A percentile compares a stretch with the other conserved stretches of the same genome.
phyloP scores from a whole-genome alignment of 1,140 invertebrate species.

The Ooceraea biroi region DNA sequence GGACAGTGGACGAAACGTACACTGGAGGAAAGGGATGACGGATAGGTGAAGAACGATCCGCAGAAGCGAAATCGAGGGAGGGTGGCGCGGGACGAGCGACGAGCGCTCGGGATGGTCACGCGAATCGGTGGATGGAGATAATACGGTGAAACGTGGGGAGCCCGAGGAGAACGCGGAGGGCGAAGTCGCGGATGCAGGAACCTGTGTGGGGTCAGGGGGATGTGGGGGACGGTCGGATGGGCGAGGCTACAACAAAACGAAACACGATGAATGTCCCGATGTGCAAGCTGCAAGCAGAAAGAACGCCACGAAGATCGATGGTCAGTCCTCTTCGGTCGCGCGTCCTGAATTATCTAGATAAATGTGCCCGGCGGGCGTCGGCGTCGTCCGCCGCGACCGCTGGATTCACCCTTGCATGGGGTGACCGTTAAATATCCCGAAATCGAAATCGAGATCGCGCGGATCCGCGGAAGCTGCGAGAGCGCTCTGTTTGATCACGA shows the following conservation, averaged over 20 bases:
- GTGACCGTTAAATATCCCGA: conserved; percentile 47
- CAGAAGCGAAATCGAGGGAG: neutral
- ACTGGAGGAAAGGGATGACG: conserved; percentile 2
- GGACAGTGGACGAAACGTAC: conserved; percentile 21
- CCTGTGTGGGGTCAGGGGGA: conserved; percentile 64
- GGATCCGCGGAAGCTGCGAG: conserved; percentile 1
- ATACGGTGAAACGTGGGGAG: conserved; percentile 44
- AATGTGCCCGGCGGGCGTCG: conserved; percentile 16
- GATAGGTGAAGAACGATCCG: conserved; percentile 9
- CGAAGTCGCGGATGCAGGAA: conserved; percentile 74
- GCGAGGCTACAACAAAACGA: conserved; percentile 86
- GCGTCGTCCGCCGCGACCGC: neutral
- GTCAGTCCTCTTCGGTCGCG: conserved; percentile 53
- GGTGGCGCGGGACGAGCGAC: conserved; percentile 3
- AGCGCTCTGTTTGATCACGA: neutral
- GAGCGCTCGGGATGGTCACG: conserved; percentile 46
- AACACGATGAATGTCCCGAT: conserved; percentile 86
- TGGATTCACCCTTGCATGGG: conserved; percentile 23
- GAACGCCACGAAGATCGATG: conserved; percentile 70
- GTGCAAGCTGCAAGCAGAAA: conserved; percentile 85
- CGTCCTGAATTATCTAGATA: conserved; percentile 67
- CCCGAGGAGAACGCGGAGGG: conserved; percentile 65
- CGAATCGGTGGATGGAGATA: conserved; percentile 48
- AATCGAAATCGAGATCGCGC: conserved; percentile 4
- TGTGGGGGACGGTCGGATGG: conserved; percentile 64